Evolutionary conservation across 2,797 vertebrate genomes (phyloP).

Genomic region (Mus spretus): DNA sequence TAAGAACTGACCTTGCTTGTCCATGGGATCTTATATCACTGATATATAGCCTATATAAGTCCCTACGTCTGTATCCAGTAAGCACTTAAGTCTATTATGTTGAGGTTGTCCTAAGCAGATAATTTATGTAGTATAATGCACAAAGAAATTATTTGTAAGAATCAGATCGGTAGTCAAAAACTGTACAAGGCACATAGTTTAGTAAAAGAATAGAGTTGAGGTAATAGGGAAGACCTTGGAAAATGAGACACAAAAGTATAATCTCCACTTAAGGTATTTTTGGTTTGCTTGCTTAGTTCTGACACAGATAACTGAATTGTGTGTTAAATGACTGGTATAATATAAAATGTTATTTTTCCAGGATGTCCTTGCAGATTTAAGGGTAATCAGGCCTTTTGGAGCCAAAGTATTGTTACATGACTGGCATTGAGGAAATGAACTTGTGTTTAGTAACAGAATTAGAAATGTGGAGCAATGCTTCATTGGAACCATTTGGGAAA

Average conservation of each 20-base stretch:
- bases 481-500: conserved; percentile 38
- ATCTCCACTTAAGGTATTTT: conserved; percentile 41
- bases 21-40: neutral
- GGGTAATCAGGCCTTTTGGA: neutral
- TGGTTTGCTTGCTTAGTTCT: conserved; percentile 65
- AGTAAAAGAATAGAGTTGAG: conserved; percentile 21
- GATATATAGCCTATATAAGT: neutral
- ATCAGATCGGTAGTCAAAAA: conserved; percentile 8
- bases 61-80: neutral
- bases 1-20: neutral
- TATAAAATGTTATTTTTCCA: conserved; percentile 71
- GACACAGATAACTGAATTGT: neutral
- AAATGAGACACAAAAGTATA: conserved; percentile 28
- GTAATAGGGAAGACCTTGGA: neutral
- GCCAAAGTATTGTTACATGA: neutral
- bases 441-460: conserved; percentile 50
- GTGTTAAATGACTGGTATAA: conserved; percentile 56
- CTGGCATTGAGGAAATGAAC: conserved; percentile 62
- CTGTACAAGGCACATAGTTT: neutral
- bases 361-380: conserved; percentile 66
- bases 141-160: neutral
- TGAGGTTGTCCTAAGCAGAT: neutral
- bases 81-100: conserved; percentile 28
- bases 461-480: conserved; percentile 45
- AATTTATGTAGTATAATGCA: conserved; percentile 7